Evolutionary conservation across 1,140 invertebrate species (phyloP).

Genomic region (Drosophila hydei): DNA sequence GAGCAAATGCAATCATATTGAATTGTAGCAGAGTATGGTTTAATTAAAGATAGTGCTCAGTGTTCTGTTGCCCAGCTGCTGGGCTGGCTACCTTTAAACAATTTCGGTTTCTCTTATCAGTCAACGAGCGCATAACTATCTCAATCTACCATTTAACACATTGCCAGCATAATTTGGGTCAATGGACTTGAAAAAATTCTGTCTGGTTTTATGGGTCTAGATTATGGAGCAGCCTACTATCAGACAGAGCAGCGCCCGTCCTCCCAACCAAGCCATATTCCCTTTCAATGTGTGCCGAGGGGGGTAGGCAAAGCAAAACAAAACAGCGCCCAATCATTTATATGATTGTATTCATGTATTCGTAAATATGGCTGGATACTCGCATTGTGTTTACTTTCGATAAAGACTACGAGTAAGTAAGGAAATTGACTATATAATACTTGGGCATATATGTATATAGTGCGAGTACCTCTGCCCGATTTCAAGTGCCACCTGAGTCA

Average conservation of each 20-base stretch:
- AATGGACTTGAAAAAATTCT: slow-evolving; percentile 58
- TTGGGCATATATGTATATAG: slow-evolving; percentile 17
- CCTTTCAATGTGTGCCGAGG: background rate
- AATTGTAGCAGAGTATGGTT: slow-evolving; percentile 11
- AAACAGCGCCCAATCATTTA: slow-evolving; percentile 58
- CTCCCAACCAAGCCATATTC: background rate
- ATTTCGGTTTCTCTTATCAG: slow-evolving; percentile 52
- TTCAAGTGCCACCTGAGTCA: slow-evolving; percentile 69
- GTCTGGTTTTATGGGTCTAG: slow-evolving; percentile 28
- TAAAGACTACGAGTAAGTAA: slow-evolving; percentile 58
- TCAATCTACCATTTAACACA: slow-evolving; percentile 53
- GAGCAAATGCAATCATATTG: slow-evolving; percentile 21
- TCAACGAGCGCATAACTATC: slow-evolving; percentile 48
- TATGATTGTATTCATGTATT: slow-evolving; percentile 22
- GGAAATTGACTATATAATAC: slow-evolving; percentile 71
- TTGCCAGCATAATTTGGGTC: slow-evolving; percentile 63
- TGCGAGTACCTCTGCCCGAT: slow-evolving; percentile 25
- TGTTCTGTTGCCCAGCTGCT: background rate
- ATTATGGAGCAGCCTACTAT: slow-evolving; percentile 32
- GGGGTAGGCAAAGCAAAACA: slow-evolving; percentile 36
- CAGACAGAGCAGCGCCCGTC: background rate
- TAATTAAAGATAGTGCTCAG: slow-evolving; percentile 41
- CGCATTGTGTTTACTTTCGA: slow-evolving; percentile 67
- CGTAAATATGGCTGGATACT: slow-evolving; percentile 11
- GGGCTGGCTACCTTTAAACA: slow-evolving; percentile 25